Evolutionary conservation across 2,888 invertebrate genomes (phyloP).

Genomic region (Scotopteryx bipunctaria): DNA sequence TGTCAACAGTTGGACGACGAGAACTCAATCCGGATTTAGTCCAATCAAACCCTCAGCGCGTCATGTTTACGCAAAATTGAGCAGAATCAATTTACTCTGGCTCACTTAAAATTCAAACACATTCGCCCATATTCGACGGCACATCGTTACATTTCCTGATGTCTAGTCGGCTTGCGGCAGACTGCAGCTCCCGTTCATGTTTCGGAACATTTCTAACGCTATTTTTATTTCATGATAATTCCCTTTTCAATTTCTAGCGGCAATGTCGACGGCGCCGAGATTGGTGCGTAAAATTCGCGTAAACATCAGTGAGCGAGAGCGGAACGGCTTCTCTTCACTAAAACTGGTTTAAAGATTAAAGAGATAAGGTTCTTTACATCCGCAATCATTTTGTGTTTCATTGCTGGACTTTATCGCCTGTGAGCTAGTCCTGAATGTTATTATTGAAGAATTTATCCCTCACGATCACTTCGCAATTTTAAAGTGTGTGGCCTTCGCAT

Average conservation of each 20-base stretch:
- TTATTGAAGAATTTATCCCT: conserved; percentile 32
- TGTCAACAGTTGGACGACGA: conserved; percentile 43
- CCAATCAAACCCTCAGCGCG: conserved; percentile 56
- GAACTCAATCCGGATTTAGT: conserved; percentile 50
- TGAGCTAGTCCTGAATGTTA: conserved; percentile 5
- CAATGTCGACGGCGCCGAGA: conserved; percentile 59
- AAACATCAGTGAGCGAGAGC: conserved; percentile 73
- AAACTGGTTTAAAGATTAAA: conserved; percentile 78
- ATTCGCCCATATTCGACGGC: conserved; percentile 63
- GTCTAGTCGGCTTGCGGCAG: conserved; percentile 49
- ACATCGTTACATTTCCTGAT: conserved; percentile 62
- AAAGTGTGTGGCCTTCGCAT: conserved; percentile 26
- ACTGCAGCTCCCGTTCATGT: conserved; percentile 33
- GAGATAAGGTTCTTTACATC: conserved; percentile 79
- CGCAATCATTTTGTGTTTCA: conserved; percentile 79
- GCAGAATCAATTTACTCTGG: conserved; percentile 60
- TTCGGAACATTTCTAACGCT: conserved; percentile 47
- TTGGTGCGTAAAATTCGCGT: conserved; percentile 80
- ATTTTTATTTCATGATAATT: conserved; percentile 77
- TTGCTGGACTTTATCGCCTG: conserved; percentile 59
- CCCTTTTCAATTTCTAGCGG: conserved; percentile 77
- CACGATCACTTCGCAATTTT: conserved; percentile 27
- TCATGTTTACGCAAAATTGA: conserved; percentile 60
- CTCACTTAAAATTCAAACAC: conserved; percentile 67
- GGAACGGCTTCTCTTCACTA: conserved; percentile 70